A percentile compares a stretch with the other conserved stretches of the same genome.
Evolutionary conservation across 92 coral and sea anemone genomes (phyloP).

Genomic region (Parazoanthus darwini): DNA sequence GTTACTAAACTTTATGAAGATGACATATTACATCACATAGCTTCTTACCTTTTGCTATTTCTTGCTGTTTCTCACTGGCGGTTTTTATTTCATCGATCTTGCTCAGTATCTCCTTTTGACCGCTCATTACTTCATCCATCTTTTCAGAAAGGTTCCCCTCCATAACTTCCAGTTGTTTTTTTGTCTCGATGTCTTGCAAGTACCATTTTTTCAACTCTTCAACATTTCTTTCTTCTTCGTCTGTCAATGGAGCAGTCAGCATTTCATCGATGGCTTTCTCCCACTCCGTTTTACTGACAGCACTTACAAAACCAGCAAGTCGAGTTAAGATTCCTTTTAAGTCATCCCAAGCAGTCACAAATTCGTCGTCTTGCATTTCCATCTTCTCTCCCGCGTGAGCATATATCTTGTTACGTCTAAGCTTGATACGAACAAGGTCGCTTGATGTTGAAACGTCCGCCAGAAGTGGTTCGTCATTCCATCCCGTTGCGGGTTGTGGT

Average conservation of each 20-base stretch:
- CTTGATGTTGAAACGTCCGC: slow-evolving; percentile 2
- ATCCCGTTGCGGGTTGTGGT: slow-evolving; percentile 21
- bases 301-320: slow-evolving; percentile 12
- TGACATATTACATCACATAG: not conserved
- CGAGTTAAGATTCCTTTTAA: slow-evolving; percentile 8
- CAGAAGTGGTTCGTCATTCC: slow-evolving; percentile 8
- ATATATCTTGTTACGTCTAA: slow-evolving; percentile 15
- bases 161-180: not conserved
- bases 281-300: slow-evolving; percentile 17
- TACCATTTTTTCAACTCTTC: slow-evolving; percentile 16
- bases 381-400: slow-evolving; percentile 30
- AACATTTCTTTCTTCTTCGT: slow-evolving; percentile 13
- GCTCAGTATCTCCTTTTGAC: not conserved
- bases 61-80: not conserved
- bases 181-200: slow-evolving; percentile 12
- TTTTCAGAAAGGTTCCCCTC: not conserved
- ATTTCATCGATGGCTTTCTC: slow-evolving; percentile 10
- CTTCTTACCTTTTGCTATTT: slow-evolving; percentile 16
- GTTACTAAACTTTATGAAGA: not conserved
- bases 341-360: slow-evolving; percentile 3
- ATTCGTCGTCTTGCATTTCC: slow-evolving; percentile 1
- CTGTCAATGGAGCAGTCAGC: slow-evolving; percentile 20
- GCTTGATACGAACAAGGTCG: slow-evolving; percentile 36
- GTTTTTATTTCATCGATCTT: not conserved
- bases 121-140: not conserved